Evolutionary conservation across 2,797 vertebrate genomes (phyloP), one percentile per base, ranked within the genome.

Genomic region (Pipistrellus nathusii): DNA sequence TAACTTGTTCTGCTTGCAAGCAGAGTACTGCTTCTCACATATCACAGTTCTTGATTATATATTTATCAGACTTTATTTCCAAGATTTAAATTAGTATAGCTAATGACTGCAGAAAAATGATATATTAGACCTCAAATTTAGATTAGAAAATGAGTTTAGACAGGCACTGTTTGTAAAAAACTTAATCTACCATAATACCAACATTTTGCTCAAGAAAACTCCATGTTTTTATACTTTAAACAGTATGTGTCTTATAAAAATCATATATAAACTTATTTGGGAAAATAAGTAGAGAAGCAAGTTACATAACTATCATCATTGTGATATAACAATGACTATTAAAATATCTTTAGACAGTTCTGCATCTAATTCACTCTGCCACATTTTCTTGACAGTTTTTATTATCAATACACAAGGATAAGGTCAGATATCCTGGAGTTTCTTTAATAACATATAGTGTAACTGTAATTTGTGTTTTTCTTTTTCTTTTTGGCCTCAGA

Each of bases 91-190:
- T 30, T 44, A 14, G 20, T 72, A 4, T 48, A 66, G 46, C 20
- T 92, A 48, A 48, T 51, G 21, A 18, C 41, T 78, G 57, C 38
- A 80, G 57, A 80, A 80, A 92, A 89, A 75, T 68, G 15, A 25
- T 80, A 66, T 11, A 48, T 80, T 46, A 92, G 13, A 17, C 59
- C 25, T 77, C 41, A 69, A 38, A 57, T 82, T 57, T 76, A 76
- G 51, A 59, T 93, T 76, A 83, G 8, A 69, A 76, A 76, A 82
- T 14, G 76, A 69, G 14, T 59, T 93, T 84, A 77, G 41, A 59
- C 20, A 59, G 25, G 25, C 17, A 84, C 25, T 41, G 14, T 77
- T 77, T 41, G 51, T 83, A 48, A 77, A 84, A 57, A 57, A 46
- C 20, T 46, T 41, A 32, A 59, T 88, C 27, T 59, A 59, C 15